Evolutionary conservation across 2,888 invertebrate genomes (phyloP).

Genomic region (Colostygia pectinataria): DNA sequence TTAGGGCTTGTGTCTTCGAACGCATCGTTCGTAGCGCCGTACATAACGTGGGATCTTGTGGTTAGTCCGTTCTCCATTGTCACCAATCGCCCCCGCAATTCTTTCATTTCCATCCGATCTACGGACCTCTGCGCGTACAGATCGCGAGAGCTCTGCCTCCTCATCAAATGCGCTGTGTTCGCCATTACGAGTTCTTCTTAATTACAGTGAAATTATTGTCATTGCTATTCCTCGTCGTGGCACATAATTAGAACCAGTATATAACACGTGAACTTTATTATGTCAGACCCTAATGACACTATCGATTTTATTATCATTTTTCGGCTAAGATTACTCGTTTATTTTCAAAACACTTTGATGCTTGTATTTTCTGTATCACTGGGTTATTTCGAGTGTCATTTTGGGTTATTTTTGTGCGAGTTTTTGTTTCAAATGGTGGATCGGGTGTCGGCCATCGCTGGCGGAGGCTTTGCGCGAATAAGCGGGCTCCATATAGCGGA

Average conservation of each 20-base stretch:
- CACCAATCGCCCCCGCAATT: slow-evolving; percentile 91
- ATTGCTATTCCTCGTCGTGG: slow-evolving; percentile 65
- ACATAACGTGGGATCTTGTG: too few species aligned
- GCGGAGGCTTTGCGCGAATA: slow-evolving; percentile 37
- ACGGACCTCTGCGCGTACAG: slow-evolving; percentile 91
- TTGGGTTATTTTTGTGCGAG: slow-evolving; percentile 15
- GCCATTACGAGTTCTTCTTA: slow-evolving; percentile 85
- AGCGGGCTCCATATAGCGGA: slow-evolving; percentile 38
- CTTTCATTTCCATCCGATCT: slow-evolving; percentile 93
- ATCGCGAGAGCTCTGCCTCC: slow-evolving; percentile 94
- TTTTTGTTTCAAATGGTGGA: slow-evolving; percentile 24
- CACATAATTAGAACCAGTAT: slow-evolving; percentile 65
- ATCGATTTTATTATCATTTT: slow-evolving; percentile 56
- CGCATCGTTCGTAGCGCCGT: slow-evolving; percentile 94
- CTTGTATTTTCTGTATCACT: not conserved
- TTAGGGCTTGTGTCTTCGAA: slow-evolving; percentile 84
- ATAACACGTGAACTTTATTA: slow-evolving; percentile 51
- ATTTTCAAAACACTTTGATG: not conserved
- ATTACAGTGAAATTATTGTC: slow-evolving; percentile 41
- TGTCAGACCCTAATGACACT: slow-evolving; percentile 34
- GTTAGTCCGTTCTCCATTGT: slow-evolving; percentile 86
- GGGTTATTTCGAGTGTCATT: slow-evolving; percentile 20
- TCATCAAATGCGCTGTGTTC: slow-evolving; percentile 93
- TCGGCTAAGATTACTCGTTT: not conserved
- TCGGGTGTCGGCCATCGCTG: slow-evolving; percentile 30